These are phyloP conservation scores for Pachycephala philippinensis DNA, from an alignment of 2,113 vertebrate genomes.

Conservation along the genomic window DNA sequence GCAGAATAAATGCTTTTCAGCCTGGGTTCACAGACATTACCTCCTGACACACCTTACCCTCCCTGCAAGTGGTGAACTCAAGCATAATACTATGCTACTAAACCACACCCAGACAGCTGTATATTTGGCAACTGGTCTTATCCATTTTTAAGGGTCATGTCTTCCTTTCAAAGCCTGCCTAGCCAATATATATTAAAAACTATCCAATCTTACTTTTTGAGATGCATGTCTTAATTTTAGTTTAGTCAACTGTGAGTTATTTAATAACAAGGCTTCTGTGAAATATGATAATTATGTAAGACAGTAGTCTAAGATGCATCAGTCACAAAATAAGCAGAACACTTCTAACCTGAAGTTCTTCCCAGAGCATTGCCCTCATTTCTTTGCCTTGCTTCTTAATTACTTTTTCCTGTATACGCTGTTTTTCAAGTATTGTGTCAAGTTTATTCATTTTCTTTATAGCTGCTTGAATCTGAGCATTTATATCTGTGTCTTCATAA, in stretches of 20 bases:
- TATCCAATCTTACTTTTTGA: background rate
- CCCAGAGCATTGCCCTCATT: slow-evolving; percentile 80
- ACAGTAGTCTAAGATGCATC: background rate
- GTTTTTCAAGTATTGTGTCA: slow-evolving; percentile 78
- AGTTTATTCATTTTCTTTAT: slow-evolving; percentile 81
- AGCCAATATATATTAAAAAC: background rate
- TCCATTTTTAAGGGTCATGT: background rate
- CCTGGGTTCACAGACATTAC: background rate
- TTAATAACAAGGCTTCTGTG: background rate
- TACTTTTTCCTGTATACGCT: slow-evolving; percentile 73
- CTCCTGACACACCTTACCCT: background rate
- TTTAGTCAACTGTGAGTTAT: background rate
- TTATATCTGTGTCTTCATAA: slow-evolving; percentile 48
- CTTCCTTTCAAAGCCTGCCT: background rate
- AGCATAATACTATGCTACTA: background rate
- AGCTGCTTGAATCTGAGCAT: slow-evolving; percentile 74
- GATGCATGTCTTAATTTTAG: background rate
- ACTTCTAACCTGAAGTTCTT: slow-evolving; percentile 79
- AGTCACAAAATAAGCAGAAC: background rate
- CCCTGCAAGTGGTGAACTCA: background rate
- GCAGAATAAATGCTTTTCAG: background rate
- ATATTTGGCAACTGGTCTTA: background rate
- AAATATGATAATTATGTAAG: background rate
- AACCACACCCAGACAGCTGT: background rate
- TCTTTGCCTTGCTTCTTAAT: slow-evolving; percentile 78